A percentile compares a stretch with the other conserved stretches of the same genome.
phyloP scores from a whole-genome alignment of 2,888 invertebrate species.

The Sturmia bella region DNA sequence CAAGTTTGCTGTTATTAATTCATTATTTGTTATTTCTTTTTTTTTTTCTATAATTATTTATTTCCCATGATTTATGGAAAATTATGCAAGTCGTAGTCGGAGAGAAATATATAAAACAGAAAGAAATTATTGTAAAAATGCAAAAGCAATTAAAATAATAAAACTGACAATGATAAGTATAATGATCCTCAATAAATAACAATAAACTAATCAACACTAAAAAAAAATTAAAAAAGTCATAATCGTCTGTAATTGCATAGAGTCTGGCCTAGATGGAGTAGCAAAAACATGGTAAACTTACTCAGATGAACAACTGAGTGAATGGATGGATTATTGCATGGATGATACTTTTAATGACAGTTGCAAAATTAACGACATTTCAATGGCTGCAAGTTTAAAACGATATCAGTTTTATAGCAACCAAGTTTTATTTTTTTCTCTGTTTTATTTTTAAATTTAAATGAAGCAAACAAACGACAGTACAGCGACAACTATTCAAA shows the following conservation, averaged over 20 bases:
- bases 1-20: not conserved
- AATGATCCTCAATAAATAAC: slow-evolving; percentile 59
- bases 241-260: slow-evolving; percentile 55
- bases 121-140: slow-evolving; percentile 39
- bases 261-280: slow-evolving; percentile 36
- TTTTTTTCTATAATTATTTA: slow-evolving; percentile 18
- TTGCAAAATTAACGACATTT: slow-evolving; percentile 63
- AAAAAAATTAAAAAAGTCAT: slow-evolving; percentile 46
- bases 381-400: slow-evolving; percentile 48
- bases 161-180: slow-evolving; percentile 51
- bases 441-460: slow-evolving; percentile 14
- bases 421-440: not conserved
- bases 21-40: not conserved
- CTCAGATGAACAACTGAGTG: not conserved
- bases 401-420: slow-evolving; percentile 2
- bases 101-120: slow-evolving; percentile 21
- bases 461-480: slow-evolving; percentile 43
- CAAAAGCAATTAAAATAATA: slow-evolving; percentile 35
- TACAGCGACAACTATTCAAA: slow-evolving; percentile 57
- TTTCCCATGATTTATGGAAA: slow-evolving; percentile 48
- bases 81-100: slow-evolving; percentile 9
- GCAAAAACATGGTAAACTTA: not conserved
- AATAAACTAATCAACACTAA: slow-evolving; percentile 63
- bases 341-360: slow-evolving; percentile 58
- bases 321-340: slow-evolving; percentile 22